Percentiles rank a stretch among this genome's conserved stretches.
phyloP scores from a whole-genome alignment of 2,113 vertebrate genomes.

The Pseudorasbora parva region DNA sequence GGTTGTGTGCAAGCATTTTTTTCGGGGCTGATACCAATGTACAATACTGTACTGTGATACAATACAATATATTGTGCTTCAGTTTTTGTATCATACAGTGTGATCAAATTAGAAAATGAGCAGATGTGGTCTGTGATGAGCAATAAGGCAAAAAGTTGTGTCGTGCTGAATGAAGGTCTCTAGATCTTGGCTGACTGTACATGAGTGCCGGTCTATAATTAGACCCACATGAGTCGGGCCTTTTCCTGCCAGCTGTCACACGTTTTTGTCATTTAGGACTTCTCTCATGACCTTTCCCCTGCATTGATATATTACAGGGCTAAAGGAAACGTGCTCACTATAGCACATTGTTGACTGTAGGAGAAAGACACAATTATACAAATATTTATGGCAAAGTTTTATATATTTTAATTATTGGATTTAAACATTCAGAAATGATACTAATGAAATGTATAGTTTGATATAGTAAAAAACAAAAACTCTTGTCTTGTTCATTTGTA shows the following conservation, averaged over 20 bases:
- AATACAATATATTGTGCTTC: background rate
- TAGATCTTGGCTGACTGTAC: background rate
- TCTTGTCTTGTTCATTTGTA: background rate
- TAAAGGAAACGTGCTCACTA: background rate
- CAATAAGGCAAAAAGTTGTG: background rate
- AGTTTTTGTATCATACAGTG: background rate
- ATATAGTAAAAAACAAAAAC: background rate
- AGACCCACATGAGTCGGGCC: conserved; percentile 19
- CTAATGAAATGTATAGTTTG: background rate
- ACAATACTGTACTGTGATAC: background rate
- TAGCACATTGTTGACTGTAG: conserved; percentile 2
- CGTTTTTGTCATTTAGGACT: conserved; percentile 21
- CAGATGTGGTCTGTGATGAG: background rate
- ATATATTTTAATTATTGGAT: background rate
- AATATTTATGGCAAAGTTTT: background rate
- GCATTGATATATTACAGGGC: background rate
- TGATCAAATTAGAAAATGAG: background rate
- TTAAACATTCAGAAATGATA: background rate
- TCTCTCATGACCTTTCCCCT: conserved; percentile 25
- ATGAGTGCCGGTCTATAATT: conserved; percentile 39
- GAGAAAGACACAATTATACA: background rate
- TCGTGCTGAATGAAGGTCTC: background rate
- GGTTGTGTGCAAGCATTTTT: background rate
- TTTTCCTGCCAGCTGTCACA: conserved; percentile 38
- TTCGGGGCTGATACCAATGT: too few relatives aligned